These are phyloP conservation scores for Clarias fuscus DNA, from an alignment of 2,797 vertebrate genomes.

Conservation along the genomic window DNA sequence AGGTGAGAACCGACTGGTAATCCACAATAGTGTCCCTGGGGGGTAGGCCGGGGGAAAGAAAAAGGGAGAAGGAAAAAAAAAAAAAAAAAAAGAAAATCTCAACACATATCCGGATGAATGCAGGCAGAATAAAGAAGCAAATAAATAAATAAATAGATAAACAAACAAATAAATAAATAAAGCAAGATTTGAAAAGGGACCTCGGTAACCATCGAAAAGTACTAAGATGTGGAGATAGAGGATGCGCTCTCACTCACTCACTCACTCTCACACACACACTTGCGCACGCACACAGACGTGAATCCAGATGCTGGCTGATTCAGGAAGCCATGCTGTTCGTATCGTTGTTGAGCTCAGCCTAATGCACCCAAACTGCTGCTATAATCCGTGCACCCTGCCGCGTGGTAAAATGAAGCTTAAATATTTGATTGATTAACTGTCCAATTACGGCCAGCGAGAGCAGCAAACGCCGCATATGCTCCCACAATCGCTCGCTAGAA, in stretches of 20 bases:
- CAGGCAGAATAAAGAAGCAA: constrained; percentile 51
- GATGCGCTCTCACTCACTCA: constrained; percentile 49
- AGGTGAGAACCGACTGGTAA: constrained; percentile 79
- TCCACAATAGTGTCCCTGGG: constrained; percentile 77
- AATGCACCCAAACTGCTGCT: constrained; percentile 74
- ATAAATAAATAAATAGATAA: constrained; percentile 66
- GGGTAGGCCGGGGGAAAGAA: constrained; percentile 65
- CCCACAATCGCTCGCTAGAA: constrained; percentile 62
- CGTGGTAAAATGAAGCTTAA: constrained; percentile 79
- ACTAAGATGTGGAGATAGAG: constrained; percentile 66
- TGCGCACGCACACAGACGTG: background rate
- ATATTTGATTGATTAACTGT: constrained; percentile 85
- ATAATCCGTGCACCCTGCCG: constrained; percentile 78
- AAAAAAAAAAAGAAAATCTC: constrained; percentile 28
- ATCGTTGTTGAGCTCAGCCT: constrained; percentile 69
- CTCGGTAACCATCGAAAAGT: constrained; percentile 72
- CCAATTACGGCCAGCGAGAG: constrained; percentile 67
- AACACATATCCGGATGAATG: constrained; percentile 48
- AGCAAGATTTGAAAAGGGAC: constrained; percentile 67
- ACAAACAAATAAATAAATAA: constrained; percentile 64
- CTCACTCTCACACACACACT: constrained; percentile 22
- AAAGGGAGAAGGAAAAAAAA: background rate
- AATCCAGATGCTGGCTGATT: constrained; percentile 55
- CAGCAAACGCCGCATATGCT: constrained; percentile 61
- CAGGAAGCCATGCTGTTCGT: constrained; percentile 63